Base-by-base conservation (phyloP, 2,888 invertebrate genomes). In the Exephanes ischioxanthus region DNA sequence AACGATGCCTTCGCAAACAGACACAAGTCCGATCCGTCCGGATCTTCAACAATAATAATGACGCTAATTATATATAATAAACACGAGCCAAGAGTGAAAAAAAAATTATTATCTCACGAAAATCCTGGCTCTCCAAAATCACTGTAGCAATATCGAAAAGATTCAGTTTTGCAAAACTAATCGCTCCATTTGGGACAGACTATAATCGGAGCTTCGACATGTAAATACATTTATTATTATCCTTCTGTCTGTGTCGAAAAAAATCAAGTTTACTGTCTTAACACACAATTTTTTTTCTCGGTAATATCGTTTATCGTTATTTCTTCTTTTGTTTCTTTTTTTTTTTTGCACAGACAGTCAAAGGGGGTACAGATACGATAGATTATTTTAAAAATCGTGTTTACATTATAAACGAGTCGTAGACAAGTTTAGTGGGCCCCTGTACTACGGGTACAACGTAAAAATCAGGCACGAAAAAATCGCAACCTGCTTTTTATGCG, bases 361-460 rank as follows among this genome's bases (percentile, higher is more conserved):
- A 76, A 88, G 61, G 71, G 63, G 63, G n/a, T 85, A 86, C 87
- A 86, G 84, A 85, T 85, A 86, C 79, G 70, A 85, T 83, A 85
- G 81, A 86, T 85, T 88, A 87, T 87, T 86, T 86, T 73, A 68
- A 53, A 66, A 80, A 77, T 83, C 77, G 77, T 83, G 81, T 82
- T 85, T 80, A 77, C 80, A 79, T 66, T 83, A 78, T 84, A 86
- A 82, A 85, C 80, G 70, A 88, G 84, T 91, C 88, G 89, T 90
- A 89, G 88, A 90, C 89, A 91, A 88, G 88, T 89, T 89, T 85
- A 88, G 91, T 92, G 93, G 93, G 93, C 92, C 93, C 93, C 92
- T 89, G 84, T 89, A 86, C 88, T 87, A 89, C 91, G 90, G 88
- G 88, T 90, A 87, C 88, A 92, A 91, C 90, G 89, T 92, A 91